Evolutionary conservation across 2,888 invertebrate genomes (phyloP), one percentile per base, ranked within the genome.

Genomic region (Ceratothoa steindachneri): DNA sequence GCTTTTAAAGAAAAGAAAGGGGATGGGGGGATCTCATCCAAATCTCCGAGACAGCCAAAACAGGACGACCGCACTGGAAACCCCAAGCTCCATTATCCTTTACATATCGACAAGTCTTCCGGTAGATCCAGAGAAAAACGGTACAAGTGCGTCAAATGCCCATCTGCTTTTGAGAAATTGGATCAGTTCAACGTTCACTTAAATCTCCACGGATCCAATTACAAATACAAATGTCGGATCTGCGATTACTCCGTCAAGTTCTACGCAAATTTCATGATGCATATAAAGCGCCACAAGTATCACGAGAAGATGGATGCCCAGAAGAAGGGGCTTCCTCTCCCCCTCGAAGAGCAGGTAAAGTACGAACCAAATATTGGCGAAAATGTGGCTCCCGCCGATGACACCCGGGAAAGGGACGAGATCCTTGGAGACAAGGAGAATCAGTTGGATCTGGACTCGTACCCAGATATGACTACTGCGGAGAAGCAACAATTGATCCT

Each of bases 161-260:
- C 94, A 0, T 93, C 93, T 64, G 92, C 93, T 0, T 93, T 93
- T 84, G 92, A 93, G 82, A 93, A 93, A 84, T 87, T 91, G 52
- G 90, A 91, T 82, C 92, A 93, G 83, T 93, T 91, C 84, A 90
- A 91, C 84, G 89, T 91, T 29, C 94, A 94, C 84, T 85, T 91
- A 81, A 90, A 90, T 22, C 85, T 93, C 64, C 94, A 94, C 83
- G 93, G 93, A 2, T 90, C 93, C 0, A 90, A 90, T 82, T 92
- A 93, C 84, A 88, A 90, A 77, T 93, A 92, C 83, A 90, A 89
- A 81, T 94, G 94, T 85, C 90, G 91, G 81, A 87, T 89, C 60
- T 94, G 94, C 84, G 93, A 94, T 85, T 93, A 93, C 84, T 92
- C 93, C 1, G 93, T 93, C 0, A 92, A 92, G 81, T 92, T 92